phyloP scores from a whole-genome alignment of 2,888 invertebrate species.

The Mythimna loreyi region DNA sequence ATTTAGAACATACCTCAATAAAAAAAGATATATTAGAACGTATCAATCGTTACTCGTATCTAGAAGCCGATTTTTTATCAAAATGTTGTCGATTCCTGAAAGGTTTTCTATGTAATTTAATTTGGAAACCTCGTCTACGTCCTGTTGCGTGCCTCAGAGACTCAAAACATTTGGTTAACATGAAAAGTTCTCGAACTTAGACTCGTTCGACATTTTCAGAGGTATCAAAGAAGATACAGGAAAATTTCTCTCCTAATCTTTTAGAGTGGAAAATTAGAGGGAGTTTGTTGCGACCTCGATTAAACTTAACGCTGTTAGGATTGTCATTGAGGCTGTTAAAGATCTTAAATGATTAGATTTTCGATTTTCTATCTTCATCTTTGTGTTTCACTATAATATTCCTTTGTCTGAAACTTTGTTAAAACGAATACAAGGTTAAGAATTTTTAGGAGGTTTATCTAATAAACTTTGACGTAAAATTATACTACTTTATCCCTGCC shows the following conservation, averaged over 20 bases:
- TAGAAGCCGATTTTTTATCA: slow-evolving; percentile 48
- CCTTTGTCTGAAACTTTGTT: not conserved
- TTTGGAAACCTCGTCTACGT: slow-evolving; percentile 43
- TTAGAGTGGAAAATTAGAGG: slow-evolving; percentile 43
- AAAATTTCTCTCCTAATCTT: slow-evolving; percentile 42
- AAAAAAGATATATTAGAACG: slow-evolving; percentile 29
- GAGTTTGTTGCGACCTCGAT: slow-evolving; percentile 41
- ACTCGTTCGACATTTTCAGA: slow-evolving; percentile 25
- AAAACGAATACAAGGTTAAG: slow-evolving; percentile 5
- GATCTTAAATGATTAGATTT: slow-evolving; percentile 37
- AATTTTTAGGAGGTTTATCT: slow-evolving; percentile 8
- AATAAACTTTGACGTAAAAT: slow-evolving; percentile 35
- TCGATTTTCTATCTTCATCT: slow-evolving; percentile 9
- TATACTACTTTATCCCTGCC: slow-evolving; percentile 25
- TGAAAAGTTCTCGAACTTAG: slow-evolving; percentile 48
- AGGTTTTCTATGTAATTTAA: slow-evolving; percentile 66
- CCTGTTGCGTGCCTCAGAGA: slow-evolving; percentile 13
- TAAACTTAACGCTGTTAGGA: slow-evolving; percentile 33
- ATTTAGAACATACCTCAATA: slow-evolving; percentile 19
- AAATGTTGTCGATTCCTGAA: slow-evolving; percentile 58
- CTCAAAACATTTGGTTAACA: slow-evolving; percentile 52
- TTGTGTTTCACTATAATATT: slow-evolving; percentile 24
- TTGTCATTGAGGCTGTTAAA: slow-evolving; percentile 6
- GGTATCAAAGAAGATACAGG: slow-evolving; percentile 25
- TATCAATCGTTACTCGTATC: slow-evolving; percentile 6